Percentiles rank a stretch among this genome's conserved stretches.
These are phyloP conservation scores for Epinotia ramella DNA, from an alignment of 2,888 invertebrate species.

Conservation along the genomic window DNA sequence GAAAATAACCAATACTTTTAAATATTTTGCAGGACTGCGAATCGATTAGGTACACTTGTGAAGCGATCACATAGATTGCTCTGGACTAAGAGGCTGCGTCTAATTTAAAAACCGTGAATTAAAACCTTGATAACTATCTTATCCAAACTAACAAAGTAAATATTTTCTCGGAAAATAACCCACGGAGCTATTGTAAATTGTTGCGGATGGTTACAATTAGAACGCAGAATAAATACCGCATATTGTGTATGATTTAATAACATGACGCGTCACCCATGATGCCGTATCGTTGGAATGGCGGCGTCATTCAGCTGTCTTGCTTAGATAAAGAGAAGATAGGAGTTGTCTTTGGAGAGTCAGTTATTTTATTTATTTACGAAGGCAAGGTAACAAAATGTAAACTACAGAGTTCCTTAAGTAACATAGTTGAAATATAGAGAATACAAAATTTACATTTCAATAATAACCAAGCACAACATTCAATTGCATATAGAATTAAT, in stretches of 20 bases:
- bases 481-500: too few relatives aligned
- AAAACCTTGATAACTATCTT: constrained; percentile 28
- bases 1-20: too few relatives aligned
- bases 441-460: too few relatives aligned
- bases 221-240: constrained; percentile 5
- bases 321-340: constrained; percentile 3
- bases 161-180: constrained; percentile 32
- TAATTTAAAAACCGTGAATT: constrained; percentile 3
- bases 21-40: not conserved
- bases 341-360: constrained; percentile 17
- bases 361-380: too few relatives aligned
- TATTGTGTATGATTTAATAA: constrained; percentile 29
- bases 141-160: constrained; percentile 13
- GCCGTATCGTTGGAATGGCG: constrained; percentile 28
- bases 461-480: too few relatives aligned
- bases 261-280: constrained; percentile 25
- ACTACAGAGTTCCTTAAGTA: too few relatives aligned
- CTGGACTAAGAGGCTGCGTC: not conserved
- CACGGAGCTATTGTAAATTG: constrained; percentile 6
- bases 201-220: constrained; percentile 4
- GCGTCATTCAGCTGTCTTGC: constrained; percentile 3
- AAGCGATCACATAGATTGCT: too few relatives aligned
- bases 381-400: too few relatives aligned
- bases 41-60: too few relatives aligned
- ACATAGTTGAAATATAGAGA: too few relatives aligned